Base-by-base conservation (phyloP, 2,888 invertebrate species). In the Tuberolachnus salignus region DNA sequence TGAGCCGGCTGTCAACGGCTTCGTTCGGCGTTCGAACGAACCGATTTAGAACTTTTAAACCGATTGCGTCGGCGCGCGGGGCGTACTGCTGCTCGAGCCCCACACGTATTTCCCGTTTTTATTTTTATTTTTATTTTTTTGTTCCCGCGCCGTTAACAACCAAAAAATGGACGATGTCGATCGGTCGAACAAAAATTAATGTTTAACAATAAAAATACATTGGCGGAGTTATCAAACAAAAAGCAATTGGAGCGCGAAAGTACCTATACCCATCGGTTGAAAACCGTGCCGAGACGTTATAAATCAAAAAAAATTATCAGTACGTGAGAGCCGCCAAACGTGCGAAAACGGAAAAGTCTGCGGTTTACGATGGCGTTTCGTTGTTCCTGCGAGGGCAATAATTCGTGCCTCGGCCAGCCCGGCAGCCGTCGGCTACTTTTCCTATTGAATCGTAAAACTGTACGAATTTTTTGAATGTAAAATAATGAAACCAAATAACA, bases 291-390 rank as follows among this genome's bases (percentile, higher is more conserved):
- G 63, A 34, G 34, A 23, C 44, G 23, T 66, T 74, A 53, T 74
- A 74, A 74, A 74, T 66, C 64, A 74, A 74, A 66, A 64, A n/a
- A 74, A 66, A 74, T 74, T 74, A 55, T 64, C 44, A n/a, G 55
- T 23, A 74, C 74, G 74, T 74, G 74, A 64, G 51, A 16, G 42
- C 16, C 59, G 34, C 44, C 61, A 14, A 13, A 61, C 61, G 51
- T 34, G 51, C 74, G 64, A 64, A 74, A 64, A 74, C 16, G 49
- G 72, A 4, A 34, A 63, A 51, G 23, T 26, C 13, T 42, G 4
- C 64, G 14, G 74, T 74, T 74, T 66, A 74, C 55, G 74, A 74
- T 16, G 74, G 72, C 51, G 16, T 61, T 73, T 61, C 49, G 61
- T 10, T 59, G 61, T 73, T 26, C 72, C 72, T 73, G 61, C 51